Conservation (phyloP, 2,888 invertebrate species). For the Tridacna crocea region DNA sequence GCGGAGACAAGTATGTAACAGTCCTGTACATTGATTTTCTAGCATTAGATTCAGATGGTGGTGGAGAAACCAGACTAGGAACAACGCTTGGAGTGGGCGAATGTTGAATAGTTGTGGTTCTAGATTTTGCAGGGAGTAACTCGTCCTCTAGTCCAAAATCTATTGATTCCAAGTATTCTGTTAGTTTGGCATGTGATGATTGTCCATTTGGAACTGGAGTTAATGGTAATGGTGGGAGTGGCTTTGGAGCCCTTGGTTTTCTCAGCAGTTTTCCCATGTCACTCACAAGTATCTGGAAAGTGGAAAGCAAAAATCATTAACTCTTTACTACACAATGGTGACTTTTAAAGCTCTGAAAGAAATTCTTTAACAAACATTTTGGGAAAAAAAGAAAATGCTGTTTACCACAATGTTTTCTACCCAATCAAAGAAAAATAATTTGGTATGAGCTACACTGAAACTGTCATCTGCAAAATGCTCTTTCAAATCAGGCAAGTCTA, state of each 20-base stretch:
- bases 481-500: no score
- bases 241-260: slow-evolving; percentile 73
- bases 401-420: no score
- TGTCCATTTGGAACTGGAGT: slow-evolving; percentile 53
- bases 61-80: slow-evolving; percentile 72
- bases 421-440: no score
- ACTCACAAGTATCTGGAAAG: background rate
- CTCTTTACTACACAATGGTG: no score
- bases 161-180: slow-evolving; percentile 69
- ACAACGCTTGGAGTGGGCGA: slow-evolving; percentile 72
- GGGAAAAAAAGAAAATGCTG: no score
- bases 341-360: no score
- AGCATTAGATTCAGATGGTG: slow-evolving; percentile 74
- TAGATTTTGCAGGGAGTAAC: slow-evolving; percentile 37
- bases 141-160: slow-evolving; percentile 67
- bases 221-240: slow-evolving; percentile 62
- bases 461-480: no score
- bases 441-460: no score
- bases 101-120: slow-evolving; percentile 45
- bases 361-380: no score
- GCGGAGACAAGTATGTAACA: slow-evolving; percentile 60
- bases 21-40: slow-evolving; percentile 55
- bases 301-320: background rate
- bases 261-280: slow-evolving; percentile 60
- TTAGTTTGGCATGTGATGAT: slow-evolving; percentile 52